Evolutionary conservation across 2,888 invertebrate species (phyloP).

Genomic region (Formica aserva): DNA sequence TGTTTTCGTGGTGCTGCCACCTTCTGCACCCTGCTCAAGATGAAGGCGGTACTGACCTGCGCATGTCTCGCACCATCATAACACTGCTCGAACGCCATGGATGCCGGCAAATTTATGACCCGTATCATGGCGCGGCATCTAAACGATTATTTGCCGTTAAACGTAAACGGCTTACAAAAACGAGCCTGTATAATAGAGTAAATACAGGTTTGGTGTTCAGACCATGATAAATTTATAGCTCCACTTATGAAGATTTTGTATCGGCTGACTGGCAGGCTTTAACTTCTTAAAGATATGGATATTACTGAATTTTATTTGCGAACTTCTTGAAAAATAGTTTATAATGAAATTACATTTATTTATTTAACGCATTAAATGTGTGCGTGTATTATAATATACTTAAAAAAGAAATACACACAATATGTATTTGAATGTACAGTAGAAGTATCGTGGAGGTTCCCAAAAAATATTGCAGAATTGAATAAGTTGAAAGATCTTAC

Average conservation of each 20-base stretch:
- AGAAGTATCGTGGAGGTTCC: not conserved
- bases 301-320: conserved; percentile 6
- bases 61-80: conserved; percentile 79
- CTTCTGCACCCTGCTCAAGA: conserved; percentile 66
- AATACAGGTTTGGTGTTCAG: conserved; percentile 83
- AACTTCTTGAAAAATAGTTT: not conserved
- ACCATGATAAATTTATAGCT: conserved; percentile 83
- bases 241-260: conserved; percentile 79
- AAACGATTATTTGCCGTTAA: conserved; percentile 85
- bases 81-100: conserved; percentile 74
- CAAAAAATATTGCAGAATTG: not conserved
- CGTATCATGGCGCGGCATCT: conserved; percentile 84
- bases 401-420: not conserved
- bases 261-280: conserved; percentile 75
- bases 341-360: not conserved
- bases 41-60: conserved; percentile 81
- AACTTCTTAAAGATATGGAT: conserved; percentile 58
- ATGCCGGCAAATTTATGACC: conserved; percentile 81
- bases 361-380: not conserved
- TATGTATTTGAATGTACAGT: not conserved
- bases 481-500: not conserved
- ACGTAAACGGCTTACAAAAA: conserved; percentile 83
- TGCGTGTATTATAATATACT: not conserved
- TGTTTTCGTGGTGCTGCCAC: conserved; percentile 77
- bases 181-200: conserved; percentile 85